Evolutionary conservation across 1,140 invertebrate genomes (phyloP).

Genomic region (Mesaphorura yosii): DNA sequence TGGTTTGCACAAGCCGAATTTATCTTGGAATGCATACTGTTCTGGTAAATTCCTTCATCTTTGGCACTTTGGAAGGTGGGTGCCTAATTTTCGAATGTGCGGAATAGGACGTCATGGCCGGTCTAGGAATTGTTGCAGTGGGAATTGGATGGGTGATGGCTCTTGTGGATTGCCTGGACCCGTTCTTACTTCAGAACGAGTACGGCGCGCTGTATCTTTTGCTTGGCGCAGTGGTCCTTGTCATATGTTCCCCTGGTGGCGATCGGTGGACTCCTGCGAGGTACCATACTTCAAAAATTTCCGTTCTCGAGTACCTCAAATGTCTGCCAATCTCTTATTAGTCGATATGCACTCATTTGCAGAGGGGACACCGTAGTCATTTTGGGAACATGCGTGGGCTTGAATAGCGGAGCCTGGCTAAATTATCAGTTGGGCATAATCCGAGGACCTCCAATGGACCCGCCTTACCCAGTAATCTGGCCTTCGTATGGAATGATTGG

Average conservation of each 20-base stretch:
- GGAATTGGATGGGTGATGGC: conserved; percentile 62
- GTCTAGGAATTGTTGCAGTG: conserved; percentile 51
- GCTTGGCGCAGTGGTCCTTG: conserved; percentile 47
- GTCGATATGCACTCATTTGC: conserved; percentile 37
- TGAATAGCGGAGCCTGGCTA: conserved; percentile 67
- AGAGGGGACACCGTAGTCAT: conserved; percentile 79
- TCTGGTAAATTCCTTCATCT: conserved; percentile 52
- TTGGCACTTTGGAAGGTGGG: too few relatives aligned
- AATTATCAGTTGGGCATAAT: conserved; percentile 65
- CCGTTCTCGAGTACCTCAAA: not conserved
- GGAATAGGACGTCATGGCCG: conserved; percentile 63
- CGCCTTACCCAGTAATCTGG: conserved; percentile 65
- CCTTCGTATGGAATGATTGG: conserved; percentile 57
- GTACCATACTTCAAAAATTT: conserved; percentile 37
- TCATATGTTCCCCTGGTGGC: conserved; percentile 59
- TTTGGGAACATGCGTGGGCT: conserved; percentile 63
- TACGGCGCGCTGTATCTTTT: conserved; percentile 55
- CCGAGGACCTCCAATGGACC: conserved; percentile 37
- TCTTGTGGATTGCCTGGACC: conserved; percentile 57
- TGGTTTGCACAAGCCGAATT: conserved; percentile 70
- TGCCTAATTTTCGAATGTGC: conserved; percentile 4
- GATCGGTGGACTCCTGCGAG: conserved; percentile 71
- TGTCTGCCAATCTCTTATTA: not conserved
- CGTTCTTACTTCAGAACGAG: conserved; percentile 53
- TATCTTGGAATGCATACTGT: conserved; percentile 89